A percentile compares a stretch with the other conserved stretches of the same genome.
Evolutionary conservation across 2,113 vertebrate genomes (phyloP).

Genomic region (Oriolus oriolus): DNA sequence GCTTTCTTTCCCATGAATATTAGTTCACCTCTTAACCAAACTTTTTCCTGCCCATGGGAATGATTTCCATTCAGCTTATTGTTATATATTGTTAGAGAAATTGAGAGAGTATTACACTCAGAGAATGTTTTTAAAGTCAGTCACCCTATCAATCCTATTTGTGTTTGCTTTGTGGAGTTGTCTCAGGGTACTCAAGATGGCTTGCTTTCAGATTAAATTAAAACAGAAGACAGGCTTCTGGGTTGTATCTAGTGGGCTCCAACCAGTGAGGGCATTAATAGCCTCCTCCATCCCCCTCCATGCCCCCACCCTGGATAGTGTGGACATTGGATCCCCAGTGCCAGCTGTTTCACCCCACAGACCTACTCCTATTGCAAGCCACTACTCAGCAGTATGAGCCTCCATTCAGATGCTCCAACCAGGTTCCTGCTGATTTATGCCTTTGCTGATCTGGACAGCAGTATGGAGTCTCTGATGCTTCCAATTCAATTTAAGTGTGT

Average conservation of each 20-base stretch:
- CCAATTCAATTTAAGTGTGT: background rate
- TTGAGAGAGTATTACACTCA: background rate
- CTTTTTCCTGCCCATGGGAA: background rate
- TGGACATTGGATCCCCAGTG: background rate
- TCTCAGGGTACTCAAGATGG: background rate
- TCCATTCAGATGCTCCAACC: background rate
- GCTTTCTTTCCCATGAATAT: background rate
- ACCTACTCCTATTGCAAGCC: background rate
- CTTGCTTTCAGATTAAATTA: background rate
- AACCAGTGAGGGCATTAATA: background rate
- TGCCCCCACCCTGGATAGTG: accelerated
- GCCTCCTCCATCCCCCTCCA: background rate
- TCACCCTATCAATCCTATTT: background rate
- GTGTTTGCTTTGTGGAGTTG: background rate
- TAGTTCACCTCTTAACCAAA: background rate
- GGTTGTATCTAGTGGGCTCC: background rate
- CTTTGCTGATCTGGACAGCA: background rate
- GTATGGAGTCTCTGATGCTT: background rate
- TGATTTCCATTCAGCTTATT: background rate
- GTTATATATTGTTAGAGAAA: background rate
- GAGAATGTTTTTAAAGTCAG: background rate
- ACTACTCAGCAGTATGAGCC: background rate
- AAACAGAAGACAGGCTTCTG: background rate
- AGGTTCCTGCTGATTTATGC: background rate
- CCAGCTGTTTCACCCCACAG: background rate